Base-by-base conservation (phyloP, 2,888 invertebrate species). In the Nycteola revayana region DNA sequence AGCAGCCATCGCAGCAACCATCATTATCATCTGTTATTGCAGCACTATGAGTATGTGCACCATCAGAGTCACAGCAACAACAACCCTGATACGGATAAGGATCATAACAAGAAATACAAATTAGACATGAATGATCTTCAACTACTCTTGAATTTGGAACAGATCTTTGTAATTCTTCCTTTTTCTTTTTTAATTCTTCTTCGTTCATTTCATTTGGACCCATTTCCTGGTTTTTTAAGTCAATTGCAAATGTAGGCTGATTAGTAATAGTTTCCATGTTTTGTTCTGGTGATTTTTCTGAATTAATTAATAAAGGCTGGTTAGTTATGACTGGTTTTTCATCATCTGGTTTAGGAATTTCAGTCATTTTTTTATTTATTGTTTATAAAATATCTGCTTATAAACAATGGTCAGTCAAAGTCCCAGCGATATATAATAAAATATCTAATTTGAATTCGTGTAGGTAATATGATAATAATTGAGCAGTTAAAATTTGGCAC, bases 261-360 rank as follows among this genome's bases (percentile, higher is more conserved):
- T 5, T 21, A n/a, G 21, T 21, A n/a, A 21, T 7, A 5, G 21
- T 2, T 21, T 21, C 7, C 7, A 21, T n/a, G 7, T 21, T 21
- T 21, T 21, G 2, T 21, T 22, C n/a, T 5, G n/a, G 21, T 7
- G 26, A 1, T 3, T 10, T 10, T 11, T 6, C 4, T 7, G 11
- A 9, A 26, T 21, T n/a, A 5, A 4, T 23, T 3, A 28, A 0
- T 20, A 20, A 11, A 2, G 46, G 46, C 17, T 49, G 46, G 7
- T 14, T 23, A 4, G 37, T 49, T 1, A 46, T 45, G 7, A 24
- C 22, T 6, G 21, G 22, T 0, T 7, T 4, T 7, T 32, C 25
- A 6, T 8, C 4, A 10, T 20, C 10, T 10, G 28, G n/a, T 21
- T 23, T 9, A 27, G 17, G 5, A 14, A 3, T 3, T 5, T 14